These are phyloP conservation scores for Cebus imitator DNA, from an alignment of 2,113 vertebrate genomes.

Conservation along the genomic window DNA sequence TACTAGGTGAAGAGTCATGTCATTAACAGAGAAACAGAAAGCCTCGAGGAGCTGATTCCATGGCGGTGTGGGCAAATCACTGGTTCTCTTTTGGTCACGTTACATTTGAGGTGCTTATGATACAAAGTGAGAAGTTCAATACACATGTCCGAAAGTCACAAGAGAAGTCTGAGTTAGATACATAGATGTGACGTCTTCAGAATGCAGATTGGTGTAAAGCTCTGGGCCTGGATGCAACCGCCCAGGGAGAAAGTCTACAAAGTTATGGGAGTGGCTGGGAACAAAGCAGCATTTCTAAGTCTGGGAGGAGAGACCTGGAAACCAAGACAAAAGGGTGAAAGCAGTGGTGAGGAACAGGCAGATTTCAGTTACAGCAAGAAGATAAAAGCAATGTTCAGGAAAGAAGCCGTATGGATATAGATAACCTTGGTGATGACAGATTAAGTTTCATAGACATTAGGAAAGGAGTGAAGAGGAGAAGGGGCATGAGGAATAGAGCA, in stretches of 20 bases:
- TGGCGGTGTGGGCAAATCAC: neutral
- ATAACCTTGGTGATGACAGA: neutral
- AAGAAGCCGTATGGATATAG: neutral
- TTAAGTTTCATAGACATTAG: neutral
- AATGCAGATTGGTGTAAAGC: neutral
- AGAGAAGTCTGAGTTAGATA: neutral
- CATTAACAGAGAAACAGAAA: neutral
- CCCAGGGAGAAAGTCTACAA: neutral
- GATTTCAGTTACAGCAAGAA: neutral
- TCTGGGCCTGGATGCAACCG: neutral
- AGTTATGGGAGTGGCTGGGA: no score
- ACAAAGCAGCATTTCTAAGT: neutral
- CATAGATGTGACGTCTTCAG: neutral
- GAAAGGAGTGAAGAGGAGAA: neutral
- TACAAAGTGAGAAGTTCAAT: neutral
- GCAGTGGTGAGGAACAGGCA: rapidly evolving
- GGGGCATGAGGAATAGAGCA: rapidly evolving
- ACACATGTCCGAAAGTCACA: neutral
- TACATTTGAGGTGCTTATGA: neutral
- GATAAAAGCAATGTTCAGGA: neutral
- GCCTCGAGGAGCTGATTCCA: neutral
- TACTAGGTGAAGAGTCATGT: neutral
- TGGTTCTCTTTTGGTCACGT: neutral
- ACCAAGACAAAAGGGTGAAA: neutral
- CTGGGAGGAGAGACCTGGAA: neutral